Evolutionary conservation across 2,113 vertebrate species (phyloP), one percentile per base, ranked within the genome.

Genomic region (Mobula hypostoma): DNA sequence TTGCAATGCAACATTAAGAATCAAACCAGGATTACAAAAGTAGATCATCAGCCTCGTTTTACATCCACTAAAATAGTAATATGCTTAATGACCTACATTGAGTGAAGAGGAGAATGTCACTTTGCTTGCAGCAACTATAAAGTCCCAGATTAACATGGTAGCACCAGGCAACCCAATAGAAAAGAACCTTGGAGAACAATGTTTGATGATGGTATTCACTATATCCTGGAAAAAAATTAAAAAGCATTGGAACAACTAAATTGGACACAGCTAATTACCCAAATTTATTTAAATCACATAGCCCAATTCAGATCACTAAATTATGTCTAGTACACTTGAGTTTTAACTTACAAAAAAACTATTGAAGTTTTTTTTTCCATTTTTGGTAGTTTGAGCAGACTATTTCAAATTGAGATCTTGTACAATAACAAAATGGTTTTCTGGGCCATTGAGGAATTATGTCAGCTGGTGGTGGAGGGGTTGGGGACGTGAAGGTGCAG

Each of bases 161-260:
- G 98, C 98, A 95, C 99, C 99, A 88, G 99, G 99, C 94, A 99
- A 97, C 88, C 98, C 98, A 93, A 99, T 98, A 70, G 98, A 98
- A 97, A 99, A 98, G 96, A 99, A 99, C 0, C 98, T 97, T 94
- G 99, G 99, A 95, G 99, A 99, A 94, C 99, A 99, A 96, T 99
- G 98, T 94, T 99, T 99, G 96, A 99, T 99, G 96, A 99, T 99
- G 95, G 98, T 99, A 97, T 99, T 99, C 94, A 99, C 99, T 95
- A 99, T 99, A 96, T 99, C 99, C 99, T 99, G 96, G 36, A 90
- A 93, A 19, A 93, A 94, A 66, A 63, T 36, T 3, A 95, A 91
- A 96, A 79, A 66, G 95, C 94, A 94, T 94, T 94, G 5, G 70
- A 40, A 94, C 72, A 94, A 94, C 29, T 90, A 90, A 68, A 82